These are phyloP conservation scores for Eupithecia inturbata DNA, from an alignment of 2,888 invertebrate species.

Conservation along the genomic window DNA sequence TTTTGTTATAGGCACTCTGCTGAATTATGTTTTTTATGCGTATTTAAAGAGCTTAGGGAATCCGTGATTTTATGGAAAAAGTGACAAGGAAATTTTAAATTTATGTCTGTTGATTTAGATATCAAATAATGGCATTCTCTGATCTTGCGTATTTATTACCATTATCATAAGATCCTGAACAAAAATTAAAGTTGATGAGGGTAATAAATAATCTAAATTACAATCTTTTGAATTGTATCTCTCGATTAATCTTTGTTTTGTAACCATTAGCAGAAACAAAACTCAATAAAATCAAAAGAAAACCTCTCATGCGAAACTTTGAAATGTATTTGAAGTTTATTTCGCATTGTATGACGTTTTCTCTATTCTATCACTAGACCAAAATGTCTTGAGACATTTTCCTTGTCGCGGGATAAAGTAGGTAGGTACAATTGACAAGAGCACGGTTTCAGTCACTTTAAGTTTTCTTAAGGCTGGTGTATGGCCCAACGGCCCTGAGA, in stretches of 20 bases:
- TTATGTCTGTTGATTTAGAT: not conserved
- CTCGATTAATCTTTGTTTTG: not conserved
- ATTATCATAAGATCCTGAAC: not conserved
- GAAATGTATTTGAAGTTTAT: too few relatives aligned
- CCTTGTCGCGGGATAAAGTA: too few relatives aligned
- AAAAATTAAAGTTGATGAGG: not conserved
- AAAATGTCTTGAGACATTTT: too few relatives aligned
- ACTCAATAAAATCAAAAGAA: not conserved
- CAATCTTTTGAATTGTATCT: not conserved
- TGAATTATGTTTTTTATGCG: not conserved
- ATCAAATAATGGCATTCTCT: not conserved
- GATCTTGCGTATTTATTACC: too few relatives aligned
- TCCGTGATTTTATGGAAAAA: not conserved
- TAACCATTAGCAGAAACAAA: not conserved
- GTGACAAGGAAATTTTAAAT: not conserved
- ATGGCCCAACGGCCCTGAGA: too few relatives aligned
- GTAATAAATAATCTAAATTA: conserved; percentile 3
- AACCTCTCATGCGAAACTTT: not conserved
- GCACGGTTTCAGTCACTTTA: not conserved
- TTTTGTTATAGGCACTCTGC: not conserved
- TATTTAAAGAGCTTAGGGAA: not conserved
- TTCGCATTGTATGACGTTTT: too few relatives aligned
- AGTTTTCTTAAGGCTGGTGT: not conserved
- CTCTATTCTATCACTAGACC: too few relatives aligned
- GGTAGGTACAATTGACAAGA: not conserved